A percentile compares a stretch with the other conserved stretches of the same genome.
phyloP scores from a whole-genome alignment of 53 echinoderm and acorn worm genomes.

The Mesocentrotus franciscanus region DNA sequence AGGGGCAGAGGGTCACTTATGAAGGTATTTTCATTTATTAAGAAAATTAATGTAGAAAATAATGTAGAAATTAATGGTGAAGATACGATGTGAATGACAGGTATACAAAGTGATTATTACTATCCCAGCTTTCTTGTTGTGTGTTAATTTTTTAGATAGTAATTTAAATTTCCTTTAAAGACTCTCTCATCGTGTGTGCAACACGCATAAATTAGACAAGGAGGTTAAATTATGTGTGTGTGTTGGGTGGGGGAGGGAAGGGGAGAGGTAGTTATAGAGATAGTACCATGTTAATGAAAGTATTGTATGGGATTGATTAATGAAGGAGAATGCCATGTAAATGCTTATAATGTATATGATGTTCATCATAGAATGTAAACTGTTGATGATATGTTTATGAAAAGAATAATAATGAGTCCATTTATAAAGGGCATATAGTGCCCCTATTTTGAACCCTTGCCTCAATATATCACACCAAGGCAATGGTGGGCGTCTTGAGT shows the following conservation, averaged over 20 bases:
- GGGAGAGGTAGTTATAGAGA: neutral
- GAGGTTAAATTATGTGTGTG: too few relatives aligned
- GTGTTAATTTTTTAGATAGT: too few relatives aligned
- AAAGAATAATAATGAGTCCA: neutral
- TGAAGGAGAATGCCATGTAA: neutral
- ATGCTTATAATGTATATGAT: neutral
- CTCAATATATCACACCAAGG: neutral
- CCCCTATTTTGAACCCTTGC: neutral
- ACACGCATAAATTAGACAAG: neutral
- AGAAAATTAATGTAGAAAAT: too few relatives aligned
- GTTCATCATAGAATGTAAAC: neutral
- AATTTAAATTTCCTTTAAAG: too few relatives aligned
- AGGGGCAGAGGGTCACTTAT: neutral
- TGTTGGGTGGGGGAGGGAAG: neutral
- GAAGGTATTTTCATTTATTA: too few relatives aligned
- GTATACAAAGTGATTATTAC: too few relatives aligned
- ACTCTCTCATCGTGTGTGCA: neutral
- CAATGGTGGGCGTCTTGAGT: slow-evolving; percentile 21
- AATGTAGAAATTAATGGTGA: neutral
- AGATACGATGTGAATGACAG: neutral
- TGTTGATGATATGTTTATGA: neutral
- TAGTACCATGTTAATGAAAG: neutral
- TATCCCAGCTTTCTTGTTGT: too few relatives aligned
- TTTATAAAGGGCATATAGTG: neutral
- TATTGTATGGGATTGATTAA: neutral